Percentiles rank a stretch among this genome's conserved stretches.
Conservation (phyloP, 1,140 invertebrate genomes). For the Reticulitermes speratus region DNA sequence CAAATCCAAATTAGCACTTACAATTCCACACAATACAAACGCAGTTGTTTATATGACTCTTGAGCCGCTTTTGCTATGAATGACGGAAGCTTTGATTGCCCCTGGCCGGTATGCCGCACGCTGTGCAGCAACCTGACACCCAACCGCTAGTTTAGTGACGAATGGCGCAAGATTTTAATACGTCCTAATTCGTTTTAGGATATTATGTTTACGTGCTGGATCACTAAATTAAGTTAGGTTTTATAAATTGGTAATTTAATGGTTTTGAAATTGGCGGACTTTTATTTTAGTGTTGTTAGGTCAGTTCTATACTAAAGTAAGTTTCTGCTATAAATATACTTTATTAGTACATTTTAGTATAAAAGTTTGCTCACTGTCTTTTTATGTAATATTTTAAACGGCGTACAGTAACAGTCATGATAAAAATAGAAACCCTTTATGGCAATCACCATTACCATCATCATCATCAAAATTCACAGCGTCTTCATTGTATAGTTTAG, state of each 20-base stretch:
- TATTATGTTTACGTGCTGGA: background rate
- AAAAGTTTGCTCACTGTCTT: background rate
- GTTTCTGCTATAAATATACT: background rate
- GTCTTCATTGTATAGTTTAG: too few species aligned
- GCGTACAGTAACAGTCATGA: background rate
- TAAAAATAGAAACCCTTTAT: too few species aligned
- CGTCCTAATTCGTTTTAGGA: background rate
- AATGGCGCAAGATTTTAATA: conserved; percentile 19
- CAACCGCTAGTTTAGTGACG: background rate
- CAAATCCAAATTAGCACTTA: too few species aligned
- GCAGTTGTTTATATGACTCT: background rate
- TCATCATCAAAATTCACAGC: too few species aligned
- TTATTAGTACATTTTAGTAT: background rate
- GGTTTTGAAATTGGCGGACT: background rate
- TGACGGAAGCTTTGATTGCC: background rate
- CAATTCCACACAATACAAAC: too few species aligned
- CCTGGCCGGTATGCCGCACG: conserved; percentile 2
- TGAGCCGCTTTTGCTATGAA: background rate
- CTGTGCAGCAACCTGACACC: background rate
- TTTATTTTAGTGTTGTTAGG: background rate
- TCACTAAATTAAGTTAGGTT: background rate
- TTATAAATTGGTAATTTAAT: background rate
- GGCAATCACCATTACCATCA: too few species aligned
- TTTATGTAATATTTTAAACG: background rate
- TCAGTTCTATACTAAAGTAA: background rate